Conservation (phyloP, 2,113 vertebrate genomes). For the Cichladusa arquata region DNA sequence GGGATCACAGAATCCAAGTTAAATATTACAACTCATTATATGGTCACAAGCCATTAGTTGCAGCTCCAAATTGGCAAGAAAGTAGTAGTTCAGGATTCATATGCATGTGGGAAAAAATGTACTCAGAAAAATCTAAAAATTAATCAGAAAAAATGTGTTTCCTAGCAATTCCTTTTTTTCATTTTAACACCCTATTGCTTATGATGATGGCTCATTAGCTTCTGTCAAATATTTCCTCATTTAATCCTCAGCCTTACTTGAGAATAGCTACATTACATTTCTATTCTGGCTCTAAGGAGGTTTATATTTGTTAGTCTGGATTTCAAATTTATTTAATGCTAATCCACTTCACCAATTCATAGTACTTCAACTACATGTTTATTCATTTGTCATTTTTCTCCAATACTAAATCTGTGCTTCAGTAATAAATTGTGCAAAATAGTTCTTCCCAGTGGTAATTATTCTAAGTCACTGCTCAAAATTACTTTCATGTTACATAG, state of each 20-base stretch:
- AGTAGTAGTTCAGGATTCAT: slow-evolving; percentile 36
- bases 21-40: slow-evolving; percentile 51
- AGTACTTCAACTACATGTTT: slow-evolving; percentile 11
- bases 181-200: slow-evolving; percentile 69
- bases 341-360: slow-evolving; percentile 8
- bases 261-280: slow-evolving; percentile 52
- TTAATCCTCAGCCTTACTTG: slow-evolving; percentile 64
- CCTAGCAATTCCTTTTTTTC: slow-evolving; percentile 55
- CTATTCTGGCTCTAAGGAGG: slow-evolving; percentile 8
- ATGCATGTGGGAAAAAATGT: slow-evolving; percentile 41
- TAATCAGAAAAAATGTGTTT: slow-evolving; percentile 65
- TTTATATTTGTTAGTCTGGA: slow-evolving; percentile 51
- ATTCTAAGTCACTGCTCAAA: neutral
- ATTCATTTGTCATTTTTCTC: slow-evolving; percentile 18
- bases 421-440: slow-evolving; percentile 8
- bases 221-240: slow-evolving; percentile 70
- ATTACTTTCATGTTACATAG: neutral
- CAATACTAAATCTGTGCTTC: neutral
- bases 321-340: slow-evolving; percentile 33
- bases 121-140: slow-evolving; percentile 64
- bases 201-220: slow-evolving; percentile 68
- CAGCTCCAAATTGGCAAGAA: slow-evolving; percentile 52
- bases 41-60: slow-evolving; percentile 60
- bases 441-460: neutral
- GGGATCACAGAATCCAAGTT: slow-evolving; percentile 52